Conservation (phyloP, 2,113 vertebrate species). For the Sprattus sprattus region DNA sequence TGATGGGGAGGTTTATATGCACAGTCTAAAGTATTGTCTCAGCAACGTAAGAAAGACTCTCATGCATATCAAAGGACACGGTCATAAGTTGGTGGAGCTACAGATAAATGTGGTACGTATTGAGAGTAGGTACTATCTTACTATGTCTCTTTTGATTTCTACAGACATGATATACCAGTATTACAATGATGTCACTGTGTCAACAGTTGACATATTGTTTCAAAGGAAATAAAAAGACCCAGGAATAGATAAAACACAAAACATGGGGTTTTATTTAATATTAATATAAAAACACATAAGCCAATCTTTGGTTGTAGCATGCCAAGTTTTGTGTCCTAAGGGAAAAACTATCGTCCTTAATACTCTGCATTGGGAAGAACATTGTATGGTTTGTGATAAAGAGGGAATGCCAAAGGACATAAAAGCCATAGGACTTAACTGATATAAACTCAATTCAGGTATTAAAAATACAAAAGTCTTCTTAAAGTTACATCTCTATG, state of each 20-base stretch:
- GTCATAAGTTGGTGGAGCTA: neutral
- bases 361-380: neutral
- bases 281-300: neutral
- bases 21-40: slow-evolving; percentile 66
- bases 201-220: neutral
- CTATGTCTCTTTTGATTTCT: neutral
- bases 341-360: neutral
- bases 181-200: neutral
- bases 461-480: neutral
- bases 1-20: slow-evolving; percentile 75
- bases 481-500: neutral
- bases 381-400: neutral
- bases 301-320: slow-evolving; percentile 1
- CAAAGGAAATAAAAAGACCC: slow-evolving; percentile 52
- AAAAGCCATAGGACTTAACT: neutral
- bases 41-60: neutral
- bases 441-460: neutral
- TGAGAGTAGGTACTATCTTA: neutral
- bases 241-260: neutral
- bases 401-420: neutral
- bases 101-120: neutral
- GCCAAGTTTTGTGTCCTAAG: neutral
- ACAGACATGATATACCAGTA: neutral
- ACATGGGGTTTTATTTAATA: neutral
- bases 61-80: slow-evolving; percentile 14